Evolutionary conservation across 2,797 vertebrate genomes (phyloP), one percentile per base, ranked within the genome.

Genomic region (Lutjanus campechanus): DNA sequence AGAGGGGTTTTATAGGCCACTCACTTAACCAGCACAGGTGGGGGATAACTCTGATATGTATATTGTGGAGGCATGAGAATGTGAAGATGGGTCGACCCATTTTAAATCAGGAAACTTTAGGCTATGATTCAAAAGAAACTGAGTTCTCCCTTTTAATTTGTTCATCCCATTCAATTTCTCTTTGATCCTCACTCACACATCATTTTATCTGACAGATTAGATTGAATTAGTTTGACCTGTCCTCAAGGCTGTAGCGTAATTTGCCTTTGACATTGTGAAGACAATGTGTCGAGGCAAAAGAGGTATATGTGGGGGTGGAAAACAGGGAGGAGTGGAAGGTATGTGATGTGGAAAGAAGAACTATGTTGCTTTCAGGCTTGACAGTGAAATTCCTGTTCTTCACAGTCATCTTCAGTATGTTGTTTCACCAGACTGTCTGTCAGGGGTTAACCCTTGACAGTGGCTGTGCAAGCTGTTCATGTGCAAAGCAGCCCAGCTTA

Each of bases 191-290:
- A 55, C 79, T 80, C 90, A 82, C 73, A 84, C 77, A 91, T 93
- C 88, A 90, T 92, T 94, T 93, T 89, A 91, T 85, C 84, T 93
- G 92, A 88, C 89, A 85, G 88, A 94, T 90, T 83, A 91, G 88
- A 94, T 90, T 90, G 84, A 95, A 95, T 94, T 92, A 93, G 87
- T 90, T 84, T 89, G 92, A 91, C 91, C 88, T 84, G 84, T 94
- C 87, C 90, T 95, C 80, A 62, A 91, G 84, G 89, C 90, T 89
- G 81, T 12, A 60, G 64, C 22, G 16, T 89, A 93, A 92, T 95
- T 93, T 92, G 76, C 79, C 87, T 92, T 92, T 94, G 93, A 95
- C 91, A 92, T 88, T 93, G 91, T 60, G 62, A 88, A 92, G 77
- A 93, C 83, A 87, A 87, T 72, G 76, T 84, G 66, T 64, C 50